Conservation (phyloP, 2,113 vertebrate species). For the Sclerurus mexicanus region DNA sequence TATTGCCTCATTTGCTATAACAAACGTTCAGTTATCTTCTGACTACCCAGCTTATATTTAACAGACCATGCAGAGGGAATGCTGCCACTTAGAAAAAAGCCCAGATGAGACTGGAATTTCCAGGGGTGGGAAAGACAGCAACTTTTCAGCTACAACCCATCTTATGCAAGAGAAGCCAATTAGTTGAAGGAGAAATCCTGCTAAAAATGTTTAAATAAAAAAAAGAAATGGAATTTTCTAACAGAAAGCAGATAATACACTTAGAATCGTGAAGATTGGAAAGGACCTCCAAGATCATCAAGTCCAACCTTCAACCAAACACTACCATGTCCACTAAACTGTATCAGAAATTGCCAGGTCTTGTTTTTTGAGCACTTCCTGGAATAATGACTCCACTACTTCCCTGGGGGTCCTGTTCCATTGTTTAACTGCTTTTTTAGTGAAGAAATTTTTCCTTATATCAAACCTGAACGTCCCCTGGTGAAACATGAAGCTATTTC, state of each 20-base stretch:
- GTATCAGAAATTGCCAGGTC: not conserved
- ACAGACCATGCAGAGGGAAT: not conserved
- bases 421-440: not conserved
- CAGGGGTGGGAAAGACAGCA: not conserved
- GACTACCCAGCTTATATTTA: not conserved
- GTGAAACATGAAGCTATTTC: not conserved
- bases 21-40: not conserved
- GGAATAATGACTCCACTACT: not conserved
- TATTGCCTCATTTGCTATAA: constrained; percentile 50
- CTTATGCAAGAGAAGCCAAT: not conserved
- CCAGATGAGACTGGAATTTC: not conserved
- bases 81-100: not conserved
- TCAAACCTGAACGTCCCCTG: not conserved
- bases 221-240: not conserved
- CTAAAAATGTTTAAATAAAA: not conserved
- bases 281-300: not conserved
- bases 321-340: not conserved
- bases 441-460: not conserved
- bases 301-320: not conserved
- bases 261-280: not conserved
- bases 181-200: not conserved
- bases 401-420: not conserved
- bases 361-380: not conserved
- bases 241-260: not conserved
- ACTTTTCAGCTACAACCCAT: not conserved